phyloP scores from a whole-genome alignment of 2,888 invertebrate genomes.

The Phasia obesa region DNA sequence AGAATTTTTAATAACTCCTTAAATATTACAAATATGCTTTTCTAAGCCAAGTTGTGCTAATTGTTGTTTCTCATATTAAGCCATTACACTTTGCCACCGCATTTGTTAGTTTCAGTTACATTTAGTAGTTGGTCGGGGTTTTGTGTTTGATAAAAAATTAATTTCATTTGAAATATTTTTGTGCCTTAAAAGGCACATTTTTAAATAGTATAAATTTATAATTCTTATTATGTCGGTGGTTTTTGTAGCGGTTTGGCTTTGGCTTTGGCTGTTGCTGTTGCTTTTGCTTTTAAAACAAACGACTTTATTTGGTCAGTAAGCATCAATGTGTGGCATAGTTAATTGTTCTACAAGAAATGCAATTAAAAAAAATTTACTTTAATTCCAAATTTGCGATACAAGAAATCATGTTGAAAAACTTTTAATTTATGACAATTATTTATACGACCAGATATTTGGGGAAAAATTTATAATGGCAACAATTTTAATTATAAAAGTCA shows the following conservation, averaged over 20 bases:
- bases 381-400: conserved; percentile 51
- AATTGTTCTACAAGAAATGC: conserved; percentile 61
- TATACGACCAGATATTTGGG: conserved; percentile 55
- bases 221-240: conserved; percentile 50
- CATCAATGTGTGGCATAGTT: conserved; percentile 63
- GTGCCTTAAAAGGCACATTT: conserved; percentile 60
- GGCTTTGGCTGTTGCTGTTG: too few relatives aligned
- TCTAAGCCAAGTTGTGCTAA: conserved; percentile 65
- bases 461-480: conserved; percentile 52
- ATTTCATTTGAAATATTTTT: conserved; percentile 45
- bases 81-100: conserved; percentile 64
- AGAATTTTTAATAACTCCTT: conserved; percentile 59
- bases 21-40: conserved; percentile 64
- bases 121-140: conserved; percentile 47
- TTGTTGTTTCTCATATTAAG: conserved; percentile 69
- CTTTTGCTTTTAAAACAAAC: conserved; percentile 37
- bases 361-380: conserved; percentile 14
- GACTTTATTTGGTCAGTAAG: conserved; percentile 56
- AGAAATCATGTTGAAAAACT: conserved; percentile 55
- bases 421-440: conserved; percentile 62
- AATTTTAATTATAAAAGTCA: conserved; percentile 56
- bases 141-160: conserved; percentile 63
- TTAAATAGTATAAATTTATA: conserved; percentile 63
- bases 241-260: conserved; percentile 48
- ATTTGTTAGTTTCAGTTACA: background rate